Conservation (phyloP, 1,140 invertebrate genomes). For the Popillia japonica region DNA sequence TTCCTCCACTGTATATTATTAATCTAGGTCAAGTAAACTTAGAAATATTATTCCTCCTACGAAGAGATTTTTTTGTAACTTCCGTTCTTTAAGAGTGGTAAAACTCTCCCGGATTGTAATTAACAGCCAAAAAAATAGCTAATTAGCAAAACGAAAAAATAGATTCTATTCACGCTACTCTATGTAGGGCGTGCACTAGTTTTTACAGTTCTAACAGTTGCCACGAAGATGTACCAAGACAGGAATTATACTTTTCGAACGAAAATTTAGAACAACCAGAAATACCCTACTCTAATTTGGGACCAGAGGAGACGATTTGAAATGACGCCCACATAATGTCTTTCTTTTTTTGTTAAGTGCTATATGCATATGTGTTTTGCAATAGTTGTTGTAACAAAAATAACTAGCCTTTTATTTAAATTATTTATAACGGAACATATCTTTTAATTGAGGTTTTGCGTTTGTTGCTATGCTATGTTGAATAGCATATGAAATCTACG, state of each 20-base stretch:
- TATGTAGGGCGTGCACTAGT: constrained; percentile 10
- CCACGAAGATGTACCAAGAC: constrained; percentile 20
- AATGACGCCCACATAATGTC: not conserved
- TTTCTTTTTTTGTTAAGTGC: not conserved
- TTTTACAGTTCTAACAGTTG: not conserved
- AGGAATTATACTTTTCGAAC: not conserved
- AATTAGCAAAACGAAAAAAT: not conserved
- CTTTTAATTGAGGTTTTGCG: not conserved
- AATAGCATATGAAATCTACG: no score
- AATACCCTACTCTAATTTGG: not conserved
- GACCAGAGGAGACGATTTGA: not conserved
- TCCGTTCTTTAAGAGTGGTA: not conserved
- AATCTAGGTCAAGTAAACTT: not conserved
- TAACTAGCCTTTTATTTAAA: not conserved
- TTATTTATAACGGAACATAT: not conserved
- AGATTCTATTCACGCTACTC: not conserved
- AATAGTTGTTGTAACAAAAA: not conserved
- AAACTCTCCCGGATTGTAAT: not conserved
- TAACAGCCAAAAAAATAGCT: not conserved
- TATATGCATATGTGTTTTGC: not conserved
- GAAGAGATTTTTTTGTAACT: not conserved
- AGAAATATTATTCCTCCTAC: not conserved
- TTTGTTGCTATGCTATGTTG: not conserved
- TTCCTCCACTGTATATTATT: not conserved
- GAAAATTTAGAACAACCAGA: constrained; percentile 28